These are phyloP conservation scores for Otis tarda DNA, from an alignment of 2,113 vertebrate species.

Conservation along the genomic window DNA sequence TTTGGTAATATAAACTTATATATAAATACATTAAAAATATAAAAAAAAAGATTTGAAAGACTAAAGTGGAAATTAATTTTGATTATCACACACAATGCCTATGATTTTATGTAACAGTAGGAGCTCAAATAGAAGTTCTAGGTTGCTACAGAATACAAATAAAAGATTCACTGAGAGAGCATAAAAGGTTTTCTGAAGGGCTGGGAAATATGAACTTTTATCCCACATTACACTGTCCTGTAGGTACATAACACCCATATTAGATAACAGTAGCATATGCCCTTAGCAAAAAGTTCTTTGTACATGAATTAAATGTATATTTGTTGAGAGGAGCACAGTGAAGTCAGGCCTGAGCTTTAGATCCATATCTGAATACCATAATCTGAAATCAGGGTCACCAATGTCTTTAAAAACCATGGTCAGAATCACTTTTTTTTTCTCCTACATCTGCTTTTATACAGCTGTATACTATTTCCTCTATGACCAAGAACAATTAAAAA, in stretches of 20 bases:
- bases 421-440: background rate
- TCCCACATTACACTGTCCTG: background rate
- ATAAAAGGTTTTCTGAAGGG: background rate
- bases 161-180: background rate
- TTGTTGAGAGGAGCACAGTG: background rate
- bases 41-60: background rate
- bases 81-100: background rate
- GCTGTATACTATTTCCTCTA: background rate
- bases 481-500: background rate
- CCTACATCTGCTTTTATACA: background rate
- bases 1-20: background rate
- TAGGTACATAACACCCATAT: rapidly evolving
- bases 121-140: background rate
- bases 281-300: background rate
- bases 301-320: rapidly evolving
- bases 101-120: background rate
- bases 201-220: background rate
- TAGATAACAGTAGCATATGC: background rate
- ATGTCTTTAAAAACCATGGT: background rate
- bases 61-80: background rate
- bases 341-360: background rate
- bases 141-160: background rate
- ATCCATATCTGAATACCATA: background rate
- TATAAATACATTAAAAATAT: background rate
- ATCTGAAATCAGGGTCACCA: background rate